Conservation (phyloP, 2,888 invertebrate genomes). For the Gryllus longicercus region DNA sequence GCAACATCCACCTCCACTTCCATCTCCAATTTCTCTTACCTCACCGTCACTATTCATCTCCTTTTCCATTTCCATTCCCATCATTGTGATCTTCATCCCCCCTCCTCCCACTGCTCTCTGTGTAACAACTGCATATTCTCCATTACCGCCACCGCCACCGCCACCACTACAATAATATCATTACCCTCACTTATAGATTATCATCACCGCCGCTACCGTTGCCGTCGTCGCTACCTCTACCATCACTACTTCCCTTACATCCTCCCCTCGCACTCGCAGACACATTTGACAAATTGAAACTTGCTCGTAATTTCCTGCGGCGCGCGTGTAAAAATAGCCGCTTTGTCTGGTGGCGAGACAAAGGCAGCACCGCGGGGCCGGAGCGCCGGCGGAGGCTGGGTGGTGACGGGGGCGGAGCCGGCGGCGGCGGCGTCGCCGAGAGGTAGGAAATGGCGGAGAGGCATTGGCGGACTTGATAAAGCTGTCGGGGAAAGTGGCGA, state of each 20-base stretch:
- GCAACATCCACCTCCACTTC: neutral
- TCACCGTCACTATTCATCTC: neutral
- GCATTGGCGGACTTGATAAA: too few species aligned
- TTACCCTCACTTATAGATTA: too few species aligned
- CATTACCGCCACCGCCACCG: too few species aligned
- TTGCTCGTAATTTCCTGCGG: slow-evolving; percentile 30
- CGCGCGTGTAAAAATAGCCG: slow-evolving; percentile 26
- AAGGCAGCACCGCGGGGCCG: neutral
- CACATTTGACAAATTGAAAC: slow-evolving; percentile 31
- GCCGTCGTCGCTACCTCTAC: too few species aligned
- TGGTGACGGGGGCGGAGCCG: too few species aligned
- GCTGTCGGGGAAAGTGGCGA: too few species aligned
- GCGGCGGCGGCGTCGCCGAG: too few species aligned
- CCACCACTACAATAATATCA: too few species aligned
- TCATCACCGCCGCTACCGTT: too few species aligned
- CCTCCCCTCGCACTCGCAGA: neutral
- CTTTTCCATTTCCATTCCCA: neutral
- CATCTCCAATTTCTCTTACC: neutral
- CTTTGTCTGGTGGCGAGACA: slow-evolving; percentile 25
- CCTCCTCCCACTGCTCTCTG: neutral
- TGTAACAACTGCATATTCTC: neutral
- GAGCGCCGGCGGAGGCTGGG: too few species aligned
- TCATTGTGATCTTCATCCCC: neutral
- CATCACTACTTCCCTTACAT: too few species aligned
- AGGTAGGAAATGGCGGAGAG: too few species aligned